phyloP scores from a whole-genome alignment of 2,888 invertebrate species.

The Cataglyphis livida region DNA sequence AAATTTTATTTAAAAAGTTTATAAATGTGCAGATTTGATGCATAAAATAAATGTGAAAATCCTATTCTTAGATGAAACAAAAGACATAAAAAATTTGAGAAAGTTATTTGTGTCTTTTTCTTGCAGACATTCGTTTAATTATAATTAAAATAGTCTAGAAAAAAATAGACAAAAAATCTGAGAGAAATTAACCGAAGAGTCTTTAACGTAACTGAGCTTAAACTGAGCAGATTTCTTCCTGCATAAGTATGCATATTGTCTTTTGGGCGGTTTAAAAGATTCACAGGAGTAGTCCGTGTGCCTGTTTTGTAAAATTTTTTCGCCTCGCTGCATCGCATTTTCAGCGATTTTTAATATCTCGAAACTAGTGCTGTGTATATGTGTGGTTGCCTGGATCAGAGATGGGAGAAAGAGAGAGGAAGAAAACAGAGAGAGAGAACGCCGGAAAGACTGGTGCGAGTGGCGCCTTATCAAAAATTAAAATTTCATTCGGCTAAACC shows the following conservation, averaged over 20 bases:
- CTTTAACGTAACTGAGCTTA: slow-evolving; percentile 11
- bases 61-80: background rate
- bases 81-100: background rate
- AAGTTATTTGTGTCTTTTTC: background rate
- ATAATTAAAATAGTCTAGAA: background rate
- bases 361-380: slow-evolving; percentile 54
- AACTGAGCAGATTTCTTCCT: slow-evolving; percentile 52
- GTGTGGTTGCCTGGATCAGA: slow-evolving; percentile 35
- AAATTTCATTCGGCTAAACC: slow-evolving; percentile 83
- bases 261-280: slow-evolving; percentile 58
- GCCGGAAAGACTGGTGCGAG: slow-evolving; percentile 50
- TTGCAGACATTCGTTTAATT: background rate
- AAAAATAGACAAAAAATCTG: background rate
- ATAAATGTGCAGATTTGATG: background rate
- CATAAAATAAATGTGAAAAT: background rate
- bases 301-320: slow-evolving; percentile 38
- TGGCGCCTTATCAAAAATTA: slow-evolving; percentile 83
- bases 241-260: slow-evolving; percentile 55
- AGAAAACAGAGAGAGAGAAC: slow-evolving; percentile 51
- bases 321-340: slow-evolving; percentile 15
- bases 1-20: background rate
- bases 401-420: slow-evolving; percentile 1
- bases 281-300: slow-evolving; percentile 53
- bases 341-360: slow-evolving; percentile 76
- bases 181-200: slow-evolving; percentile 14